phyloP scores from a whole-genome alignment of 2,888 invertebrate genomes.

The Achlya flavicornis region DNA sequence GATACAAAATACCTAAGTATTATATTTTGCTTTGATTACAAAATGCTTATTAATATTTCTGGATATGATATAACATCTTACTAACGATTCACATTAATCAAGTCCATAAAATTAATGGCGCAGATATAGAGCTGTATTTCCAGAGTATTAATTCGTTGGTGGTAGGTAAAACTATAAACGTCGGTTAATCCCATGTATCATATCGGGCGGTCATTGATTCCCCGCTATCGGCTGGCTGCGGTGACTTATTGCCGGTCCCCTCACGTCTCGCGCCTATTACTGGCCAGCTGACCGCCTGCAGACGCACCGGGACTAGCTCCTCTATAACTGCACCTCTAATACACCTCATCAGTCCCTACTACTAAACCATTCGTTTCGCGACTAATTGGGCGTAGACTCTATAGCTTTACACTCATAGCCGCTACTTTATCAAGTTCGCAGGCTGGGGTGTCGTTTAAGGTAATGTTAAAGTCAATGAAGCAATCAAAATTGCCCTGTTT shows the following conservation, averaged over 20 bases:
- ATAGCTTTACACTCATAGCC: constrained; percentile 51
- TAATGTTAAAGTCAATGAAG: background rate
- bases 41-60: background rate
- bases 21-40: too few relatives aligned
- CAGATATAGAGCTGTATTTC: constrained; percentile 56
- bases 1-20: too few relatives aligned
- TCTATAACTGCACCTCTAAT: constrained; percentile 58
- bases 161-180: constrained; percentile 79
- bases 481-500: constrained; percentile 14
- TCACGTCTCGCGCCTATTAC: constrained; percentile 67
- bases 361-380: constrained; percentile 75
- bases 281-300: constrained; percentile 32
- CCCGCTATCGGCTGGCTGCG: constrained; percentile 69
- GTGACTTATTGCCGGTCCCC: constrained; percentile 78
- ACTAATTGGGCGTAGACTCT: constrained; percentile 84
- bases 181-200: constrained; percentile 79
- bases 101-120: constrained; percentile 65
- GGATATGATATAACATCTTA: background rate
- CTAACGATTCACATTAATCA: constrained; percentile 9
- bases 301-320: constrained; percentile 30
- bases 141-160: constrained; percentile 73
- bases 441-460: constrained; percentile 11
- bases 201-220: constrained; percentile 81
- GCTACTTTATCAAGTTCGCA: constrained; percentile 43
- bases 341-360: constrained; percentile 68